Evolutionary conservation across 2,113 vertebrate genomes (phyloP).

Genomic region (Noctilio leporinus): DNA sequence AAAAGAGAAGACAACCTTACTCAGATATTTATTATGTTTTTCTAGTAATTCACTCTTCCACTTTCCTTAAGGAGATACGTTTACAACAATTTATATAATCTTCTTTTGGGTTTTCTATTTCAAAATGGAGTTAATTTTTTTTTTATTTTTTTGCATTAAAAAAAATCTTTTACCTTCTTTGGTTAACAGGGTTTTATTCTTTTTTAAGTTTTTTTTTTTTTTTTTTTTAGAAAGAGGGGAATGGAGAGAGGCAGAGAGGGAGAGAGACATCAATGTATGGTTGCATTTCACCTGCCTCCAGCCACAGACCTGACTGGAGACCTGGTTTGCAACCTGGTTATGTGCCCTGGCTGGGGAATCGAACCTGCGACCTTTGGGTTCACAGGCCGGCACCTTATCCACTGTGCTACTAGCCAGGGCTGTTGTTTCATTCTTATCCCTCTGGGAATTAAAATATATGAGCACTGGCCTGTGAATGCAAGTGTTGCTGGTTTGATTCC

Average conservation of each 20-base stretch:
- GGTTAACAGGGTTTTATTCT: neutral
- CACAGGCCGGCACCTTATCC: no score
- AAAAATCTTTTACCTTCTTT: neutral
- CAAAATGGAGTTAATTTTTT: neutral
- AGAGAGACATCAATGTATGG: no score
- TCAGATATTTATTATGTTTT: neutral
- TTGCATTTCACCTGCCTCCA: no score
- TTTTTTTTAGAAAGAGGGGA: no score
- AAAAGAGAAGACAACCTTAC: neutral
- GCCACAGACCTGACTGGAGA: no score
- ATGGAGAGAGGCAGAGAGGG: no score
- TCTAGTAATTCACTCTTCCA: neutral
- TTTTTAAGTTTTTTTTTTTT: neutral
- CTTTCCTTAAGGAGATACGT: neutral
- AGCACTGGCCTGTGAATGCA: no score
- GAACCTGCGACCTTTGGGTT: no score
- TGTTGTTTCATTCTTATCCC: neutral
- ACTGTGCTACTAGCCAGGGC: no score
- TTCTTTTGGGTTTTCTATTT: conserved; percentile 11
- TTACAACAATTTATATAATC: neutral
- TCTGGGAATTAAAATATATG: neutral
- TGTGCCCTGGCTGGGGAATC: no score
- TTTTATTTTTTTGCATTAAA: neutral
- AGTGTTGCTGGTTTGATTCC: no score
- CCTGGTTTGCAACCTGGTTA: no score